Conservation (phyloP, 2,888 invertebrate genomes). For the Criorhina ranunculi region DNA sequence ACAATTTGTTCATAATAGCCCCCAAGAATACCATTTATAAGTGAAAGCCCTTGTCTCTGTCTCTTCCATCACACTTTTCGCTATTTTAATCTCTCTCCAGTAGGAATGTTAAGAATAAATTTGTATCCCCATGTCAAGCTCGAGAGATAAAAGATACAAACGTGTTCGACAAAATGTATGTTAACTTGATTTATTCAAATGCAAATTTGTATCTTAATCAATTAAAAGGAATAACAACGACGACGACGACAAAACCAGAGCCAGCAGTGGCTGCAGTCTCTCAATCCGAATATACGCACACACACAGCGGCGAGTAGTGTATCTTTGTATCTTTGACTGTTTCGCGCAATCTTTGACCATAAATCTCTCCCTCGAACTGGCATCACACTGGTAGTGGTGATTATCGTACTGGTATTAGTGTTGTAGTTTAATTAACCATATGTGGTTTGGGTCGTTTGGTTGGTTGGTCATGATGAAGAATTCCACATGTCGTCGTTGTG, state of each 20-base stretch:
- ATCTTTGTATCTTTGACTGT: slow-evolving; percentile 29
- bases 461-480: slow-evolving; percentile 46
- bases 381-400: neutral
- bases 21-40: neutral
- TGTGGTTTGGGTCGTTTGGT: slow-evolving; percentile 25
- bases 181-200: slow-evolving; percentile 51
- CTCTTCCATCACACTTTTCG: neutral
- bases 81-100: neutral
- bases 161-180: slow-evolving; percentile 23
- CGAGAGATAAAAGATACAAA: slow-evolving; percentile 9
- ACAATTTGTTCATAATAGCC: neutral
- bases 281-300: neutral
- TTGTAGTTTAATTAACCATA: slow-evolving; percentile 29
- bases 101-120: slow-evolving; percentile 2
- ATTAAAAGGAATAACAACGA: slow-evolving; percentile 14
- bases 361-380: slow-evolving; percentile 42
- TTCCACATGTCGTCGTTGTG: slow-evolving; percentile 30
- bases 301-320: neutral
- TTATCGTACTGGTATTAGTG: slow-evolving; percentile 31
- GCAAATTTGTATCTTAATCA: slow-evolving; percentile 48
- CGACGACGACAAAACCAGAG: neutral
- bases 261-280: slow-evolving; percentile 15
- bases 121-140: slow-evolving; percentile 12
- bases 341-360: slow-evolving; percentile 45
- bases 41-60: neutral